These are phyloP conservation scores for Rhinella marina DNA, from an alignment of 2,797 vertebrate genomes.

Conservation along the genomic window DNA sequence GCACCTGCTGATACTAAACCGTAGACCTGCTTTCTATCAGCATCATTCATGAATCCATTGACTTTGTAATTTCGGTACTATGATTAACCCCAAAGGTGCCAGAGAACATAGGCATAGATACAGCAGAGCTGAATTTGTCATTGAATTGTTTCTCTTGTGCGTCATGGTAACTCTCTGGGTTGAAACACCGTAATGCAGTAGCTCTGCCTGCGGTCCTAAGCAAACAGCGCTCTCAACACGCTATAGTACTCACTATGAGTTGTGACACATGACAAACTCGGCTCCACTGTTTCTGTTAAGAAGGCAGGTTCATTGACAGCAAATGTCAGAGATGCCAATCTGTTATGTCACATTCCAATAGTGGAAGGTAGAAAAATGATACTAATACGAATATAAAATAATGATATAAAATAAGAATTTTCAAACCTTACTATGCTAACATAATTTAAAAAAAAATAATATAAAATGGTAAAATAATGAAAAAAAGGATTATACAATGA, in stretches of 20 bases:
- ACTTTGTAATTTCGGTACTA: background rate
- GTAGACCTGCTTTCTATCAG: background rate
- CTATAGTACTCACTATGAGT: background rate
- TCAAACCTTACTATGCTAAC: too few species aligned
- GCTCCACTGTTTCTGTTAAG: background rate
- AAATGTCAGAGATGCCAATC: background rate
- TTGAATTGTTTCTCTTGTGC: background rate
- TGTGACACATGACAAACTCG: background rate
- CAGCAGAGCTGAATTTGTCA: slow-evolving; percentile 3
- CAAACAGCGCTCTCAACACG: background rate
- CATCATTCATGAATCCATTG: background rate
- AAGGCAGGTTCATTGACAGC: background rate
- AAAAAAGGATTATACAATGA: background rate
- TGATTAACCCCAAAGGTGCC: background rate
- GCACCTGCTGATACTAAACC: background rate
- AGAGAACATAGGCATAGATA: background rate
- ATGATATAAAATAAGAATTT: background rate
- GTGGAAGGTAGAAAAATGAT: background rate
- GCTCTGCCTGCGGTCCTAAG: background rate
- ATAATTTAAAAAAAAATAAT: background rate
- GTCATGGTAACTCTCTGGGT: background rate
- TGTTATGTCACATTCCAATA: background rate
- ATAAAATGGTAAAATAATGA: background rate
- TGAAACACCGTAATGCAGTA: background rate
- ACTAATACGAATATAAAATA: background rate